Evolutionary conservation across 2,797 vertebrate species (phyloP).

Genomic region (Oryzias dopingdopingensis): DNA sequence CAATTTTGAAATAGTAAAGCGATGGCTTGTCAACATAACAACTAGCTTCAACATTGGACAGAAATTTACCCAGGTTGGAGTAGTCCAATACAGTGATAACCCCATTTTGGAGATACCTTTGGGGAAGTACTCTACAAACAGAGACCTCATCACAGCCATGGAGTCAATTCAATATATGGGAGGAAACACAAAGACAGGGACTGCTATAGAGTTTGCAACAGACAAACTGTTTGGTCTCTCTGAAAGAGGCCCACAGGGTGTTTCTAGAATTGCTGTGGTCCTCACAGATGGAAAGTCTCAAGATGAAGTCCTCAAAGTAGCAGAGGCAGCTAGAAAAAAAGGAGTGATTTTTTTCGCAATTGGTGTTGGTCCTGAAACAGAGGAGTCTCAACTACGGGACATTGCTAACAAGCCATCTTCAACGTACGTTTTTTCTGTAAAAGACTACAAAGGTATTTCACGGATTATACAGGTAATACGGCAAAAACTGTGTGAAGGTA

Average conservation of each 20-base stretch:
- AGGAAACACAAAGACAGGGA: slow-evolving; percentile 93
- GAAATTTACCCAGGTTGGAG: slow-evolving; percentile 94
- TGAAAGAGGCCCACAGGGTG: slow-evolving; percentile 79
- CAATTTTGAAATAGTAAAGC: slow-evolving; percentile 96
- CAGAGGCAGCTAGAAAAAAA: slow-evolving; percentile 90
- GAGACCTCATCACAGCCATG: slow-evolving; percentile 85
- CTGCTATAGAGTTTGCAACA: slow-evolving; percentile 91
- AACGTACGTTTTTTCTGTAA: slow-evolving; percentile 93
- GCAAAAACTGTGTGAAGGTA: slow-evolving; percentile 98
- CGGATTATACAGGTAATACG: slow-evolving; percentile 96
- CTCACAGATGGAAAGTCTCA: slow-evolving; percentile 97
- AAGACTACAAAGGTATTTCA: slow-evolving; percentile 95
- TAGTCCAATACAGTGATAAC: slow-evolving; percentile 95
- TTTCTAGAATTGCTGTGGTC: slow-evolving; percentile 94
- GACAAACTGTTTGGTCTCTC: slow-evolving; percentile 92
- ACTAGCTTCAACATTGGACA: slow-evolving; percentile 94
- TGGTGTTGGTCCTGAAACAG: slow-evolving; percentile 90
- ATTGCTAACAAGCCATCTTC: slow-evolving; percentile 95
- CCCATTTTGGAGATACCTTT: slow-evolving; percentile 92
- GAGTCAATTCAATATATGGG: slow-evolving; percentile 91
- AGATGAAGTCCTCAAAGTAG: slow-evolving; percentile 89
- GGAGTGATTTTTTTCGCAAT: slow-evolving; percentile 94
- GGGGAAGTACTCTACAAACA: slow-evolving; percentile 81
- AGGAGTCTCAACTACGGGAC: slow-evolving; percentile 85
- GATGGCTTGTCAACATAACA: slow-evolving; percentile 95